Conservation (phyloP, 2,113 vertebrate genomes). For the Casuarius casuarius region DNA sequence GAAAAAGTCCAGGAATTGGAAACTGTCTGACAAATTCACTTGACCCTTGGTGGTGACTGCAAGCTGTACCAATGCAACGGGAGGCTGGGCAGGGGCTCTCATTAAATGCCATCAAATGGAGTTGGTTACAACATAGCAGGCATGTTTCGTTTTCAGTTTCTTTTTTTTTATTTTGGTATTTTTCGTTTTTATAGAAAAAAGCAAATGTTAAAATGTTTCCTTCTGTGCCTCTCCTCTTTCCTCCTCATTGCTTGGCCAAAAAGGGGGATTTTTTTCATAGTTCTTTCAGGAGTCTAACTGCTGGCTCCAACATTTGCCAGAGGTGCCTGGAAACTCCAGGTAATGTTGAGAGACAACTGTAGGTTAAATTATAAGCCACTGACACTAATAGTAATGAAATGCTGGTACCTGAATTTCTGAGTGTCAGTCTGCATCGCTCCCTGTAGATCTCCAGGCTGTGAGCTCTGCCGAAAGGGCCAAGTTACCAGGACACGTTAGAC, state of each 20-base stretch:
- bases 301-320: background rate
- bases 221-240: background rate
- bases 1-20: background rate
- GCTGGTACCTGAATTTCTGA: background rate
- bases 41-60: background rate
- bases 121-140: background rate
- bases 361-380: background rate
- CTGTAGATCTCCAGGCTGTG: rapidly evolving
- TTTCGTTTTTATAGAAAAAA: background rate
- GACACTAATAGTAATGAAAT: background rate
- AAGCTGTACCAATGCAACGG: background rate
- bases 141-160: background rate
- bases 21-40: conserved; percentile 6
- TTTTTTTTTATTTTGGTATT: background rate
- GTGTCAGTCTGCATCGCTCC: rapidly evolving
- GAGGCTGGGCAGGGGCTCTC: background rate
- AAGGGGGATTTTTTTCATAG: background rate
- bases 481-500: background rate
- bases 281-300: background rate
- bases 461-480: background rate
- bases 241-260: background rate
- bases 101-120: background rate
- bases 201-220: background rate
- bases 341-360: background rate
- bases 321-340: background rate